A percentile compares a stretch with the other conserved stretches of the same genome.
These are phyloP conservation scores for Labeo calbasu DNA, from an alignment of 2,797 vertebrate species.

Conservation along the genomic window DNA sequence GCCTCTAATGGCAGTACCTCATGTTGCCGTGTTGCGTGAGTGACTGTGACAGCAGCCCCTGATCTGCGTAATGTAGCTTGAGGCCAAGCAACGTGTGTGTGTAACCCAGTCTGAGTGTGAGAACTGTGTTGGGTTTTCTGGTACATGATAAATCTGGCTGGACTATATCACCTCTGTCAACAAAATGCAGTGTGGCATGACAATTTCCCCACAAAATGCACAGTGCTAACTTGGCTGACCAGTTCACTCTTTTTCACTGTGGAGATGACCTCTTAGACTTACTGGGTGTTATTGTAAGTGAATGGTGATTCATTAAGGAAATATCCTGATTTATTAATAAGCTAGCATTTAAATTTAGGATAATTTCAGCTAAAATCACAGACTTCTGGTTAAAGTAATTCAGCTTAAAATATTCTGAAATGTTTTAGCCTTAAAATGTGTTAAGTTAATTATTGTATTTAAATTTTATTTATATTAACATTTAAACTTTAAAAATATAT, in stretches of 20 bases:
- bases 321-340: too few species aligned
- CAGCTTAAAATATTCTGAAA: too few species aligned
- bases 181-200: conserved; percentile 19
- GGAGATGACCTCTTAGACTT: background rate
- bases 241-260: background rate
- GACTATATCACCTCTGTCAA: conserved; percentile 55
- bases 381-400: too few species aligned
- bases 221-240: background rate
- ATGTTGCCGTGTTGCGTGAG: conserved; percentile 44
- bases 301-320: background rate
- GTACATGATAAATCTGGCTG: conserved; percentile 48
- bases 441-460: too few species aligned
- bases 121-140: conserved; percentile 42
- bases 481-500: too few species aligned
- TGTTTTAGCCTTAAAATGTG: too few species aligned
- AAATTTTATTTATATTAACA: too few species aligned
- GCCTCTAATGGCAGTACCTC: conserved; percentile 45
- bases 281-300: background rate
- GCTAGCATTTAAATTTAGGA: too few species aligned
- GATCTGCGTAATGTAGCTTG: conserved; percentile 35
- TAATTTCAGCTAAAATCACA: too few species aligned
- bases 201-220: background rate
- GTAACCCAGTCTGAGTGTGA: conserved; percentile 46
- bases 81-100: conserved; percentile 24
- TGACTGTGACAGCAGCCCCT: conserved; percentile 51